Evolutionary conservation across 2,888 invertebrate genomes (phyloP), one percentile per base, ranked within the genome.

Genomic region (Carpatolechia fugitivella): DNA sequence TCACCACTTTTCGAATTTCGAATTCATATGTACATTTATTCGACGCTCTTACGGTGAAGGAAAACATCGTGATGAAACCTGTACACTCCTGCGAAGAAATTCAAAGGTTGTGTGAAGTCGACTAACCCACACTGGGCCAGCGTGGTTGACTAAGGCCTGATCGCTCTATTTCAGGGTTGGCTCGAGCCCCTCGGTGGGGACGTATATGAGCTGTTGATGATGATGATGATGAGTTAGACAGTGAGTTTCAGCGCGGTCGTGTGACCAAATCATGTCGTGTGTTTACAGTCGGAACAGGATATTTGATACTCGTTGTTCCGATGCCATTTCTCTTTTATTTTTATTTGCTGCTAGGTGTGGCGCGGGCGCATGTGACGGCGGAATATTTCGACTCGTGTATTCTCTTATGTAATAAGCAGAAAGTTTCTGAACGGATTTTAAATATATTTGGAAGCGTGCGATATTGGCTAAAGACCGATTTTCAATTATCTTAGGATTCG

Each of bases 271-370:
- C 44, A n/a, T 6, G 6, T 24, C 44, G 29, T 29, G 13, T 29
- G 20, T 6, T 1, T 6, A 29, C 29, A 44, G 20, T 35, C n/a
- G 20, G 63, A 69, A 59, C 70, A 71, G 74, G 71, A 73, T 67
- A 66, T 66, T 68, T 63, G 65, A 67, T 66, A 57, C 60, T 55
- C 56, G 60, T 58, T 58, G 57, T 57, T 57, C 59, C 59, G 59
- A 59, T 51, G 48, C 56, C 64, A 64, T 74, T 70, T 73, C 69
- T 72, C 70, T 70, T 71, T 69, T 71, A 24, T n/a, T 46, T 46
- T 31, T 30, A 71, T 71, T 68, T 69, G 69, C 69, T 55, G 57
- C 52, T 55, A 62, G 63, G 61, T 59, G 64, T 61, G 62, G 20
- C 29, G 20, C 13, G 36, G 59, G 61, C 29, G 20, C 13, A 24